A percentile compares a stretch with the other conserved stretches of the same genome.
Evolutionary conservation across 2,113 vertebrate species (phyloP).

Genomic region (Stictonetta naevosa): DNA sequence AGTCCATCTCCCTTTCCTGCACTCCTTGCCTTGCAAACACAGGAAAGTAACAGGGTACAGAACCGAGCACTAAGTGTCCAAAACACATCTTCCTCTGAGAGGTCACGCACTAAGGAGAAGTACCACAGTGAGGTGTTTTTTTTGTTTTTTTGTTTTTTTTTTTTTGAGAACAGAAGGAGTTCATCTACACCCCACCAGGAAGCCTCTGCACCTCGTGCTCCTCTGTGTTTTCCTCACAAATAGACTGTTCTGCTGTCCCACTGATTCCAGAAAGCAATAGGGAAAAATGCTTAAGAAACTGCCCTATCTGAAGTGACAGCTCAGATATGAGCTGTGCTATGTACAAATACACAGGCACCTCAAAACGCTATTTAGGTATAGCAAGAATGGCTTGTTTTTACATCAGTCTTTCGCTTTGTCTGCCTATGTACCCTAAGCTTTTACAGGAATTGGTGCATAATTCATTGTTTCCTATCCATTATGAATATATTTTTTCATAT

Average conservation of each 20-base stretch:
- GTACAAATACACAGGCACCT: background rate
- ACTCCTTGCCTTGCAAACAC: accelerated
- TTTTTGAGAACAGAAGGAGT: background rate
- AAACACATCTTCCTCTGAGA: background rate
- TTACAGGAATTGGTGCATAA: background rate
- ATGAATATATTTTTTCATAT: background rate
- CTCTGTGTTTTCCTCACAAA: background rate
- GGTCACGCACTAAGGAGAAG: background rate
- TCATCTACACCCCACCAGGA: background rate
- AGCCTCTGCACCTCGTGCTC: background rate
- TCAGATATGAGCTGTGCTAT: background rate
- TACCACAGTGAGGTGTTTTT: background rate
- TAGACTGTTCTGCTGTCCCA: background rate
- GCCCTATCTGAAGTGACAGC: background rate
- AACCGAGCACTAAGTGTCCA: background rate
- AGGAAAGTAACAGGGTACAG: accelerated
- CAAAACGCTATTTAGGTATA: background rate
- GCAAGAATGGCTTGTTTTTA: background rate
- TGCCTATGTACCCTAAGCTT: background rate
- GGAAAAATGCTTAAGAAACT: background rate
- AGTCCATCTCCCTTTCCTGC: background rate
- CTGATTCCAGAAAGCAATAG: background rate
- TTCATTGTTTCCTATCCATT: background rate
- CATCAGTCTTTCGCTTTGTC: background rate
- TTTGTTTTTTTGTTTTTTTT: background rate